Percentiles rank a stretch among this genome's conserved stretches.
phyloP scores from a whole-genome alignment of 2,888 invertebrate genomes.

The Acanthococcus lagerstroemiae region DNA sequence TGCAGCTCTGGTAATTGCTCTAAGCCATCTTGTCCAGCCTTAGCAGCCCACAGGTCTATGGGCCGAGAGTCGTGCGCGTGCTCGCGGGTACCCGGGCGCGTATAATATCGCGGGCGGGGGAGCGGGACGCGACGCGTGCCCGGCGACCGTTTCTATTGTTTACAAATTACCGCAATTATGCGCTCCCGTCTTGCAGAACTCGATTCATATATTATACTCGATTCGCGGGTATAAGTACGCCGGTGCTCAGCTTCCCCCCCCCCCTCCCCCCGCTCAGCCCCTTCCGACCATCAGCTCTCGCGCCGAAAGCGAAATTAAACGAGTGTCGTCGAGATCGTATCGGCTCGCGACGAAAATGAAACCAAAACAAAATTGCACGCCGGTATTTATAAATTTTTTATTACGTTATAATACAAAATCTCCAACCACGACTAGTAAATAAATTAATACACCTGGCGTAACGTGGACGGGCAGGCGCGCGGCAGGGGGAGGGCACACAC shows the following conservation, averaged over 20 bases:
- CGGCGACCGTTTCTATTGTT: conserved; percentile 7
- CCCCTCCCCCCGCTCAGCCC: background rate
- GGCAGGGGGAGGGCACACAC: no score
- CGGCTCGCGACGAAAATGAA: background rate
- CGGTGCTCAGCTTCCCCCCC: no score
- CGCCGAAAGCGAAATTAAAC: background rate
- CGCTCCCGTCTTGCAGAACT: conserved; percentile 11
- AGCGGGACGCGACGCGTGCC: background rate
- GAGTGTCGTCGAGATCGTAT: no score
- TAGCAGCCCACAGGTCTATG: no score
- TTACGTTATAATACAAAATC: background rate
- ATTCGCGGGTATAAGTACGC: no score
- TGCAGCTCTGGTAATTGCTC: conserved; percentile 9
- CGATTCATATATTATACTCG: no score
- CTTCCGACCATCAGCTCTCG: background rate
- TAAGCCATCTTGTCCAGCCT: no score
- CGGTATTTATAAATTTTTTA: background rate
- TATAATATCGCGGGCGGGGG: no score
- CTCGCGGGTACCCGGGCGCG: no score
- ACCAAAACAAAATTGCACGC: background rate
- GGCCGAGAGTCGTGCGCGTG: no score
- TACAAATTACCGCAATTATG: conserved; percentile 19
- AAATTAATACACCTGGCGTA: background rate
- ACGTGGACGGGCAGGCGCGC: no score
- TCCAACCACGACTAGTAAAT: background rate